A percentile compares a stretch with the other conserved stretches of the same genome.
Conservation (phyloP, 2,888 invertebrate genomes). For the Blera fallax region DNA sequence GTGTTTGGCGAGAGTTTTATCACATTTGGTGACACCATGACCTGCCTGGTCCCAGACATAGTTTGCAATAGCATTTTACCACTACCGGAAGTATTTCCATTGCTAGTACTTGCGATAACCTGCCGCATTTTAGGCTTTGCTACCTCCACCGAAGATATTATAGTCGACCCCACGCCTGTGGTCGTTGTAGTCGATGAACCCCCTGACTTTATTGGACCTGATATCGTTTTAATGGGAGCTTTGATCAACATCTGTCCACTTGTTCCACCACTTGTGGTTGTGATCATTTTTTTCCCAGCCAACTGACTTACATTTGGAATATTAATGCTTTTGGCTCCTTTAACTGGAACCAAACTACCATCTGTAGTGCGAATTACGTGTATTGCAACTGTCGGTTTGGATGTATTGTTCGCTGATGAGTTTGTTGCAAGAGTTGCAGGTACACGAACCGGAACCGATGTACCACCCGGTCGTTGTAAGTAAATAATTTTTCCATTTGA, state of each 20-base stretch:
- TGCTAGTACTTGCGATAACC: constrained; percentile 30
- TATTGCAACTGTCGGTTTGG: constrained; percentile 74
- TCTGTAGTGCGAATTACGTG: constrained; percentile 77
- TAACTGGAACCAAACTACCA: constrained; percentile 75
- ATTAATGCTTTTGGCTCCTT: constrained; percentile 69
- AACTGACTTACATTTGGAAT: constrained; percentile 62
- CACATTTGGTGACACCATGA: constrained; percentile 79
- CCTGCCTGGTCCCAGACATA: constrained; percentile 76
- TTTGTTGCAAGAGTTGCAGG: constrained; percentile 18
- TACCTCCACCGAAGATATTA: constrained; percentile 31
- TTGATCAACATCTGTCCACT: constrained; percentile 72
- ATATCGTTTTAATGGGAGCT: constrained; percentile 42
- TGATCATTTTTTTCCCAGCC: constrained; percentile 74
- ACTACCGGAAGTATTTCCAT: constrained; percentile 39
- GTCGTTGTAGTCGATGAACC: constrained; percentile 29
- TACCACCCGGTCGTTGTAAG: constrained; percentile 80
- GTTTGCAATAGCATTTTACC: constrained; percentile 77
- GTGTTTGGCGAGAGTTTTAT: constrained; percentile 76
- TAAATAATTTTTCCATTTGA: constrained; percentile 82
- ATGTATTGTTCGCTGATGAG: constrained; percentile 40
- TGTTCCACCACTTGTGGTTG: constrained; percentile 67
- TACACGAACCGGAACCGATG: constrained; percentile 59
- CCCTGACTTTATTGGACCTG: not conserved
- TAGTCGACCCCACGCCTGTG: constrained; percentile 35
- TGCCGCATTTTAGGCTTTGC: constrained; percentile 45